phyloP scores from a whole-genome alignment of 1,140 invertebrate species.

The Doryteuthis pealeii region DNA sequence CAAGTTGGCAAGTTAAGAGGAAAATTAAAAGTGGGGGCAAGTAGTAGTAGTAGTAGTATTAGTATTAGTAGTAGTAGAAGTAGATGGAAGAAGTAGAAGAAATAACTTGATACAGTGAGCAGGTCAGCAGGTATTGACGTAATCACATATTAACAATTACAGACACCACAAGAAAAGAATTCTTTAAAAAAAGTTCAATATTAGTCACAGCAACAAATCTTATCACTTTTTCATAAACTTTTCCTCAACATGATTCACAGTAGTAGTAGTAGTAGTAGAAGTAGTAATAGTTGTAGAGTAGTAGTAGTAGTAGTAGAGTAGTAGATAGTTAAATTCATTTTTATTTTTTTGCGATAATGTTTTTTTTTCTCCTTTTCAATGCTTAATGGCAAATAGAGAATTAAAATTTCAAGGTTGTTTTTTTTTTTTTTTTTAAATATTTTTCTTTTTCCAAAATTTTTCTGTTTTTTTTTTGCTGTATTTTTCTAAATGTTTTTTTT shows the following conservation, averaged over 20 bases:
- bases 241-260: slow-evolving; percentile 1
- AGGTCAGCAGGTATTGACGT: slow-evolving; percentile 10
- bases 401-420: no score
- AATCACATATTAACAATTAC: slow-evolving; percentile 9
- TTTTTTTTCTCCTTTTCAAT: neutral
- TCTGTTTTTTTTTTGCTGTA: no score
- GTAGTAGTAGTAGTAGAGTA: slow-evolving; percentile 1
- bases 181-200: neutral
- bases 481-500: no score
- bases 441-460: no score
- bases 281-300: slow-evolving; percentile 2
- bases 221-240: neutral
- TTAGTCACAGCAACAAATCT: slow-evolving; percentile 8
- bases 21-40: no score
- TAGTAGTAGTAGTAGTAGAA: neutral
- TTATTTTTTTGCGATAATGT: neutral
- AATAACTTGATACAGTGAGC: slow-evolving; percentile 4
- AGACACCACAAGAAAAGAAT: slow-evolving; percentile 1
- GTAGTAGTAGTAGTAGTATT: no score
- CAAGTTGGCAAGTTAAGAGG: no score
- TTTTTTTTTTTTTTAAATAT: no score
- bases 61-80: no score
- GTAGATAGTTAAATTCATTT: neutral
- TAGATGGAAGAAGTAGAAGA: neutral
- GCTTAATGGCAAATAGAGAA: no score